Percentiles rank a stretch among this genome's conserved stretches.
These are phyloP conservation scores for Leptobrachium ailaonicum DNA, from an alignment of 2,113 vertebrate genomes.

Conservation along the genomic window DNA sequence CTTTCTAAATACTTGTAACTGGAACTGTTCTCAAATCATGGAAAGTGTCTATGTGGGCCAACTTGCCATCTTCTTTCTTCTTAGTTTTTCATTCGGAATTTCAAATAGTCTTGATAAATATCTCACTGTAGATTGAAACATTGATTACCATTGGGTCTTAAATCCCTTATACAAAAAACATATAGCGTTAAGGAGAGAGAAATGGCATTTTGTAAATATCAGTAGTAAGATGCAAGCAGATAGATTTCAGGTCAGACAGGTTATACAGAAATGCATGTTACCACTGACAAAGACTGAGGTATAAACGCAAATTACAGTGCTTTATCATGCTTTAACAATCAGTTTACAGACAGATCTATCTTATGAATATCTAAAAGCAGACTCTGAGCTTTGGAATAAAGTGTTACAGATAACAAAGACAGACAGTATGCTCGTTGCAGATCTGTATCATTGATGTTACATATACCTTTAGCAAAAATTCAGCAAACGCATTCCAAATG, in stretches of 20 bases:
- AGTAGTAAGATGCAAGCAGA: not conserved
- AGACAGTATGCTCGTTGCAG: not conserved
- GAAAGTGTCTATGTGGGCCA: no score
- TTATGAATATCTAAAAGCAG: not conserved
- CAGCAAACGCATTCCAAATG: no score
- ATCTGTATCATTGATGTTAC: not conserved
- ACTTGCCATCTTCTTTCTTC: no score
- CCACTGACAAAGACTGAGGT: not conserved
- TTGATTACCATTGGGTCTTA: no score
- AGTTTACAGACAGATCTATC: not conserved
- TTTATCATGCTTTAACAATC: not conserved
- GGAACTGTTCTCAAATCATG: no score
- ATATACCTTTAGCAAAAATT: no score
- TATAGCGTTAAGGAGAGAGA: not conserved
- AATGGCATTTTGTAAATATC: not conserved
- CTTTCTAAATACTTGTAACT: no score
- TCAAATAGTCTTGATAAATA: no score
- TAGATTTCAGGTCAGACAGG: not conserved
- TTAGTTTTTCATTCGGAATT: no score
- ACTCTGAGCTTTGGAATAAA: not conserved
- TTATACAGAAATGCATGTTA: not conserved
- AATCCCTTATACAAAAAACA: no score
- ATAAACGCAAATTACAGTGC: not conserved
- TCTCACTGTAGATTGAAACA: no score
- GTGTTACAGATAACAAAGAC: not conserved